Conservation (phyloP, 1,140 invertebrate species). For the Leptinotarsa defecta region DNA sequence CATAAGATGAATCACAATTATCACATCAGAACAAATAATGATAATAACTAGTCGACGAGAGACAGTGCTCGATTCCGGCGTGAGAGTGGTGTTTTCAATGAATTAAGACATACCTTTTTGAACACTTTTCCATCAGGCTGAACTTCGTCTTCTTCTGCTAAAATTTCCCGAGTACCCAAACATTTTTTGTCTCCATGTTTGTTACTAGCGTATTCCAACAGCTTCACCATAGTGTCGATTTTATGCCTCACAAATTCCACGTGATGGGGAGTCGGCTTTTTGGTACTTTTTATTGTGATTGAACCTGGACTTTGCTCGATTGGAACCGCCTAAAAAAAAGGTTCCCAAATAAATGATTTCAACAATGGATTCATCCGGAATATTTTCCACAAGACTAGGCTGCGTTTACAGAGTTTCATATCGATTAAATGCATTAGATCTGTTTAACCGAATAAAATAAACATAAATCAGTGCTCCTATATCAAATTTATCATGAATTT, state of each 20-base stretch:
- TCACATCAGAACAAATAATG: too few relatives aligned
- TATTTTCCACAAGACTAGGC: too few relatives aligned
- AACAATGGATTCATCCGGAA: too few relatives aligned
- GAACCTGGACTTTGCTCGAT: neutral
- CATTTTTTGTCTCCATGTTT: conserved; percentile 74
- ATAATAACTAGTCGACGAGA: neutral
- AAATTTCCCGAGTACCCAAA: conserved; percentile 86
- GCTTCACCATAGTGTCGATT: conserved; percentile 84
- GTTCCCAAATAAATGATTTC: too few relatives aligned
- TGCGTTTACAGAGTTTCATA: too few relatives aligned
- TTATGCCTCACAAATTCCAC: conserved; percentile 70
- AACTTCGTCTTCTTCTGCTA: conserved; percentile 89
- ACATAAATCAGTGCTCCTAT: too few relatives aligned
- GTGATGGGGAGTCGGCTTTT: conserved; percentile 70
- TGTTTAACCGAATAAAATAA: too few relatives aligned
- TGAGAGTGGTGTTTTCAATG: conserved; percentile 3
- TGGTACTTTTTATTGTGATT: conserved; percentile 70
- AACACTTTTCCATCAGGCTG: conserved; percentile 93
- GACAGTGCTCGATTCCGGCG: neutral
- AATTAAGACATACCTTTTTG: conserved; percentile 74
- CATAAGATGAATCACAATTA: too few relatives aligned
- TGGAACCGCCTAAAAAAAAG: conserved; percentile 1
- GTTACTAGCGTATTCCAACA: conserved; percentile 76
- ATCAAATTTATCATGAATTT: too few relatives aligned
- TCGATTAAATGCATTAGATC: too few relatives aligned